A percentile compares a stretch with the other conserved stretches of the same genome.
Evolutionary conservation across 1,140 invertebrate genomes (phyloP).

Genomic region (Pseudomyrmex flavicornis): DNA sequence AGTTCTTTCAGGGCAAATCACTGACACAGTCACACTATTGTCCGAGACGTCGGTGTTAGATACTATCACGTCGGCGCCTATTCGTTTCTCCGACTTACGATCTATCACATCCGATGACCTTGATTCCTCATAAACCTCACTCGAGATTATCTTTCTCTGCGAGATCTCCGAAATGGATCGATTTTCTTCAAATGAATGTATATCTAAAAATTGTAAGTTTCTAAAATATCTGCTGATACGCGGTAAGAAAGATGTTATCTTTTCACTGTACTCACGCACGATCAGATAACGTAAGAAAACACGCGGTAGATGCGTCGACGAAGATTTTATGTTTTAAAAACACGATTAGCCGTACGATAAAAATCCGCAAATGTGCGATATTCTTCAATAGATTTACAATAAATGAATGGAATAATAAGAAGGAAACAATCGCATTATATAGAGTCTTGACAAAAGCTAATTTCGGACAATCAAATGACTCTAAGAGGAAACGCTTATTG

Average conservation of each 20-base stretch:
- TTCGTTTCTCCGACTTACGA: constrained; percentile 54
- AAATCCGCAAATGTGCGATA: not conserved
- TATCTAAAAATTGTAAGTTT: constrained; percentile 21
- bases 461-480: constrained; percentile 12
- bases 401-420: constrained; percentile 57
- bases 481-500: constrained; percentile 35
- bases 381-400: not conserved
- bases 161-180: not conserved
- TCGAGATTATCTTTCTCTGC: constrained; percentile 41
- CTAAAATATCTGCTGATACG: not conserved
- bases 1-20: constrained; percentile 67
- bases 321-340: constrained; percentile 4
- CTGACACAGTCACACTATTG: constrained; percentile 70
- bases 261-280: not conserved
- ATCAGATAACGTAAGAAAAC: constrained; percentile 11
- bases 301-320: not conserved
- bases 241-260: too few species aligned
- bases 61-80: constrained; percentile 58
- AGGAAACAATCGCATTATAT: constrained; percentile 38
- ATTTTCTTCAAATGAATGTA: constrained; percentile 20
- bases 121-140: constrained; percentile 27
- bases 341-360: not conserved
- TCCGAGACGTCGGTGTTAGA: constrained; percentile 64
- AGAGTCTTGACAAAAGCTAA: constrained; percentile 30
- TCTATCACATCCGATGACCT: constrained; percentile 19